A percentile compares a stretch with the other conserved stretches of the same genome.
Conservation (phyloP, 2,888 invertebrate species). For the Apomyelois bistriatella region DNA sequence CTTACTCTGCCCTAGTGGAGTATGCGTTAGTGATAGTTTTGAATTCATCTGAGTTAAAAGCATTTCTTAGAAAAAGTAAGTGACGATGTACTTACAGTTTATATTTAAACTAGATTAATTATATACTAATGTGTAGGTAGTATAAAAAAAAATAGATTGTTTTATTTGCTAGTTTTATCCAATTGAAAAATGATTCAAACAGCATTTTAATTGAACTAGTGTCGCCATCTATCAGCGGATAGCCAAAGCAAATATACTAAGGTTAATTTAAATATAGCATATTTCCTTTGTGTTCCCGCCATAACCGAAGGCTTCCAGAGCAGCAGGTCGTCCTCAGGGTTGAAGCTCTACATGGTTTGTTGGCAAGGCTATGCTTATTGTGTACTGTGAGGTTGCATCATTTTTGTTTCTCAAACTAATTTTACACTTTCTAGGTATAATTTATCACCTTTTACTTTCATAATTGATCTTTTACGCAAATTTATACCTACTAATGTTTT, state of each 20-base stretch:
- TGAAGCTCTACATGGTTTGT: slow-evolving; percentile 60
- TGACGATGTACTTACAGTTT: too few relatives aligned
- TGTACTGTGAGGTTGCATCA: slow-evolving; percentile 16
- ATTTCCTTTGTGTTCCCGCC: slow-evolving; percentile 45
- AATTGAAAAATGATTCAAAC: neutral
- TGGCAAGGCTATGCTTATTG: slow-evolving; percentile 60
- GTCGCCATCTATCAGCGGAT: slow-evolving; percentile 18
- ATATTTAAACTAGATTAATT: too few relatives aligned
- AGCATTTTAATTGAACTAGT: neutral
- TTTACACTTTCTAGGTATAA: neutral
- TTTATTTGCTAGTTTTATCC: neutral
- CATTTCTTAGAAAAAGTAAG: too few relatives aligned
- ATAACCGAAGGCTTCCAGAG: slow-evolving; percentile 47
- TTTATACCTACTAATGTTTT: neutral
- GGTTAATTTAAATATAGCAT: too few relatives aligned
- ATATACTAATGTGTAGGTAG: too few relatives aligned
- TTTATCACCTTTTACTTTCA: neutral
- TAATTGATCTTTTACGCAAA: too few relatives aligned
- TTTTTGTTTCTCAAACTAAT: neutral
- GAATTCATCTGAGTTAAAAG: too few relatives aligned
- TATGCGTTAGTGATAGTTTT: too few relatives aligned
- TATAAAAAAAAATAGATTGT: too few relatives aligned
- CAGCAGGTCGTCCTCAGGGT: slow-evolving; percentile 69
- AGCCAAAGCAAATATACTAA: slow-evolving; percentile 8
- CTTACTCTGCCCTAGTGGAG: too few relatives aligned